phyloP scores from a whole-genome alignment of 2,888 invertebrate species.

The Gasteruption jaculator region DNA sequence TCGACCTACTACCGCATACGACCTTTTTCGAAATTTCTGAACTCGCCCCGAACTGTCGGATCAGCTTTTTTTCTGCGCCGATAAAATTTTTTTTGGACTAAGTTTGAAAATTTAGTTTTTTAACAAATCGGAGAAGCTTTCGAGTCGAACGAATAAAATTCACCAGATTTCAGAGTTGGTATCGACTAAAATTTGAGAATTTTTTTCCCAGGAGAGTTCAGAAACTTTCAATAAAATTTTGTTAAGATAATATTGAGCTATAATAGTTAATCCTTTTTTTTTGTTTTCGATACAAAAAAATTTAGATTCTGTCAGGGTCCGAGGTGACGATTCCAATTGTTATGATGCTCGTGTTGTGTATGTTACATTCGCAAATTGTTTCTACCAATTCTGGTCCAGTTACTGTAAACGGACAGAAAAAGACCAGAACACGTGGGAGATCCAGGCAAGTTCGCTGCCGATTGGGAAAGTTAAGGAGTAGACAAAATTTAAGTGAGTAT shows the following conservation, averaged over 20 bases:
- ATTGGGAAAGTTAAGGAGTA: conserved; percentile 38
- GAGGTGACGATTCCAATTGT: conserved; percentile 70
- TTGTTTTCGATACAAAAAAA: too few species aligned
- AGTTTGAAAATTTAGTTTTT: neutral
- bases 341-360: conserved; percentile 69
- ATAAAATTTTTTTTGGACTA: neutral
- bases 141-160: too few species aligned
- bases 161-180: too few species aligned
- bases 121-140: conserved; percentile 6
- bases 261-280: conserved; percentile 14
- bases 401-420: conserved; percentile 29
- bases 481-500: conserved; percentile 37
- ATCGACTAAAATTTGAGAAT: too few species aligned
- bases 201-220: too few species aligned
- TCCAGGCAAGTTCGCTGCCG: conserved; percentile 39
- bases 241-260: too few species aligned
- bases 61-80: too few species aligned
- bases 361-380: conserved; percentile 78
- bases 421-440: conserved; percentile 32
- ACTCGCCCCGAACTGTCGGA: too few species aligned
- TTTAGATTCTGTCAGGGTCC: conserved; percentile 59
- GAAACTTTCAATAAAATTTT: too few species aligned
- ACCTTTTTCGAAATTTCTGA: too few species aligned
- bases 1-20: conserved; percentile 15
- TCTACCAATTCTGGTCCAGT: conserved; percentile 58